These are phyloP conservation scores for Distichodus sexfasciatus DNA, from an alignment of 2,797 vertebrate species.

Conservation along the genomic window DNA sequence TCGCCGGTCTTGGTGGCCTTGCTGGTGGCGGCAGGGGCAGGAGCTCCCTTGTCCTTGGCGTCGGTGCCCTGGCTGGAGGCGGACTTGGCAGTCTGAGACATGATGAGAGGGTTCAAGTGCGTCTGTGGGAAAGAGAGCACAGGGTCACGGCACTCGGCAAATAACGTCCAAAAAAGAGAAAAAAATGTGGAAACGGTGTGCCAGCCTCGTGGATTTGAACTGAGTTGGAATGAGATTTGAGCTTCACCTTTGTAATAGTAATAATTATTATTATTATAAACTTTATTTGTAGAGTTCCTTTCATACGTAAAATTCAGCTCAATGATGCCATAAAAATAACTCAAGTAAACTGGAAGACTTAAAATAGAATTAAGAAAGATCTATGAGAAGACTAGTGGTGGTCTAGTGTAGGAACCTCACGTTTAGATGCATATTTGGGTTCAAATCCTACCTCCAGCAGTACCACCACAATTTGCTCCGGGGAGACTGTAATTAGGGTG, in stretches of 20 bases:
- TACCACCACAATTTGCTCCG: no score
- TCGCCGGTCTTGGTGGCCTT: constrained; percentile 81
- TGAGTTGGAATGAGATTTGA: constrained; percentile 1
- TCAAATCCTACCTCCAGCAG: no score
- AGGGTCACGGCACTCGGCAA: background rate
- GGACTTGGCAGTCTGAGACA: constrained; percentile 87
- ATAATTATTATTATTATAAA: no score
- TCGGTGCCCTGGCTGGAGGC: constrained; percentile 79
- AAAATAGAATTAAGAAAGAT: no score
- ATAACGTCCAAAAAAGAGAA: background rate
- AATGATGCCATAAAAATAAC: no score
- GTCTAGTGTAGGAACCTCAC: no score
- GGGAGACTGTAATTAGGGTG: no score
- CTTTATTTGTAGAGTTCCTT: no score
- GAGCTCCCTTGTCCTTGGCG: constrained; percentile 83
- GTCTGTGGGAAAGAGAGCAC: constrained; percentile 53
- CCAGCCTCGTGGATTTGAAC: background rate
- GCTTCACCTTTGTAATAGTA: background rate
- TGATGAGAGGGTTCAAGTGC: constrained; percentile 73
- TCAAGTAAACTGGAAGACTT: no score
- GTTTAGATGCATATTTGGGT: no score
- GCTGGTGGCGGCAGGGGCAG: constrained; percentile 71
- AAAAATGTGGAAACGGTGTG: background rate
- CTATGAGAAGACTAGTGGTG: no score
- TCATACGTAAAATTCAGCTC: no score